A percentile compares a stretch with the other conserved stretches of the same genome.
These are phyloP conservation scores for Pachycephus smyrnensis DNA, from an alignment of 2,888 invertebrate species.

Conservation along the genomic window DNA sequence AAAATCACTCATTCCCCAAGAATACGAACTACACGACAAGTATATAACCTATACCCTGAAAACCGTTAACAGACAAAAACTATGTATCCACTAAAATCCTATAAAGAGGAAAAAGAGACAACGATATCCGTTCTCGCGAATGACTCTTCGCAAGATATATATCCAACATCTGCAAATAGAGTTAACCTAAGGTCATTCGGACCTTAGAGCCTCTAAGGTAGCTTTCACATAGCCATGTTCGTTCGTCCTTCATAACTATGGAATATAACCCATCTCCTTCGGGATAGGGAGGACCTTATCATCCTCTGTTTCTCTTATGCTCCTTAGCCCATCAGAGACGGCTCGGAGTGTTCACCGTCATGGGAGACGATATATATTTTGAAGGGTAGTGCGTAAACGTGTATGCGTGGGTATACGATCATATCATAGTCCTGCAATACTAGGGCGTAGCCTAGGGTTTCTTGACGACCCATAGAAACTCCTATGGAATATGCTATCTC, in stretches of 20 bases:
- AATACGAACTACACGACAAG: not conserved
- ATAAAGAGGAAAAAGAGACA: not conserved
- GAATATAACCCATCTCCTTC: not conserved
- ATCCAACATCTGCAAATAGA: not conserved
- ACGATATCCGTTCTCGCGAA: not conserved
- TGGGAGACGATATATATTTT: not conserved
- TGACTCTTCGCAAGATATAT: not conserved
- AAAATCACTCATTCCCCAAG: not conserved
- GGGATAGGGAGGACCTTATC: not conserved
- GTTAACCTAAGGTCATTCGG: not conserved
- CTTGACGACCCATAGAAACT: slow-evolving; percentile 2
- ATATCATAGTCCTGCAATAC: not conserved
- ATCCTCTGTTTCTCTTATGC: not conserved
- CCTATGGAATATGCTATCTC: not conserved
- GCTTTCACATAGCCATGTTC: not conserved
- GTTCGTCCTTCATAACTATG: not conserved
- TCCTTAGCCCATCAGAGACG: not conserved
- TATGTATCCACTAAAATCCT: not conserved
- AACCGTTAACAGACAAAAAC: not conserved
- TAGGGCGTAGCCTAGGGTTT: not conserved
- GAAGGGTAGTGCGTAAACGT: not conserved
- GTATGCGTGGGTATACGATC: not conserved
- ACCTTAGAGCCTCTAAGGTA: not conserved
- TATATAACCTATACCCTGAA: not conserved
- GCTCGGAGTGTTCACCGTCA: not conserved